Percentiles rank a stretch among this genome's conserved stretches.
Conservation (phyloP, 1,140 invertebrate species). For the Aleiodes sp. region DNA sequence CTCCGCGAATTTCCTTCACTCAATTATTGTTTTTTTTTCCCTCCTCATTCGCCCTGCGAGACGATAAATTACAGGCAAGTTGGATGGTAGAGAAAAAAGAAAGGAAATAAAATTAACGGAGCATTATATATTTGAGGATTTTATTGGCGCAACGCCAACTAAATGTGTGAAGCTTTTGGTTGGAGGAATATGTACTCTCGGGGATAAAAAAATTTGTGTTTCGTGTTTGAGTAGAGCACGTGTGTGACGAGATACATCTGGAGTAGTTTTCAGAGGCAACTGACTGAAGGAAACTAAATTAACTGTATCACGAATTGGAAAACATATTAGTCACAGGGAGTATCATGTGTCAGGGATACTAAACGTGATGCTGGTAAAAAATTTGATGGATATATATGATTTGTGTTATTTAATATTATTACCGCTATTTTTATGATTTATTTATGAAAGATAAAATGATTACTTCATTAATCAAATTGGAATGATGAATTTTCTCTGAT, state of each 20-base stretch:
- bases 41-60: too few species aligned
- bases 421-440: too few species aligned
- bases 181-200: not conserved
- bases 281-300: conserved; percentile 14
- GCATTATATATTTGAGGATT: conserved; percentile 2
- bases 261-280: not conserved
- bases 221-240: not conserved
- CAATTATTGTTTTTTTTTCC: not conserved
- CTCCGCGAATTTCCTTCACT: not conserved
- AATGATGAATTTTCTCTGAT: too few species aligned
- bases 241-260: conserved; percentile 28
- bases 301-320: conserved; percentile 21
- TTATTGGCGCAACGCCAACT: not conserved
- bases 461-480: too few species aligned
- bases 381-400: not conserved
- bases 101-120: conserved; percentile 12
- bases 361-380: not conserved
- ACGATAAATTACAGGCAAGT: conserved; percentile 3
- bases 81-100: not conserved
- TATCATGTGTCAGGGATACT: conserved; percentile 11
- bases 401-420: too few species aligned
- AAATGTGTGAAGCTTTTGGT: not conserved
- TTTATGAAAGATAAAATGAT: too few species aligned
- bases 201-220: not conserved
- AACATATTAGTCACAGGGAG: conserved; percentile 20